Conservation (phyloP, 2,113 vertebrate genomes). For the Daubentonia madagascariensis region DNA sequence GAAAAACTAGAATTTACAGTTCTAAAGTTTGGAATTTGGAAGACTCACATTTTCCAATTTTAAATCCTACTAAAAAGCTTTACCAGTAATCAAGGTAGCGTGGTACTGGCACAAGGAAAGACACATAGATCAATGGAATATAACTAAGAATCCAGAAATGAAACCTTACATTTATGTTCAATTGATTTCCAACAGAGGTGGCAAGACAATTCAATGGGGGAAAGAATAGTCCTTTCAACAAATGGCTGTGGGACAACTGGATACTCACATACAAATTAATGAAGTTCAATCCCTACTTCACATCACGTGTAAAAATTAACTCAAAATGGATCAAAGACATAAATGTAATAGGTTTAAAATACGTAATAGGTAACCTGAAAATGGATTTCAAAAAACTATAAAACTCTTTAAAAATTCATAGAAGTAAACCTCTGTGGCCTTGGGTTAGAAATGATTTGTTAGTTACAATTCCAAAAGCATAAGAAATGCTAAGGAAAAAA, state of each 20-base stretch:
- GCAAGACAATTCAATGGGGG: not conserved
- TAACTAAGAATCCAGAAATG: slow-evolving; percentile 5
- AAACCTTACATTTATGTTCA: not conserved
- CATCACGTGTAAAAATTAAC: not conserved
- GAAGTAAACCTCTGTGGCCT: not conserved
- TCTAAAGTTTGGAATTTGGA: not conserved
- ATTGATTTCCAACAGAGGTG: not conserved
- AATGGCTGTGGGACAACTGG: not conserved
- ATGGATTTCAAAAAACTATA: not conserved
- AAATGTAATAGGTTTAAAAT: not conserved
- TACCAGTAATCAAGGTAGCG: not conserved
- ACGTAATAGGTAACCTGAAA: not conserved
- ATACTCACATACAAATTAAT: not conserved
- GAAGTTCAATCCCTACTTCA: not conserved
- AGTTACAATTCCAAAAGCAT: not conserved
- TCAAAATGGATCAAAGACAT: not conserved
- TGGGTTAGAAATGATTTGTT: not conserved
- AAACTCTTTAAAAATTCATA: not conserved
- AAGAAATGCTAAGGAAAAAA: not conserved
- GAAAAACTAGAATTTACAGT: not conserved
- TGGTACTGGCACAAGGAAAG: not conserved
- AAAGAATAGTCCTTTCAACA: not conserved
- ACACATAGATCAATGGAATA: not conserved
- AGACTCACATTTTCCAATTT: not conserved
- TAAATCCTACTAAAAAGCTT: not conserved